These are phyloP conservation scores for Muntiacus muntjak DNA, from an alignment of 2,113 vertebrate genomes.

Conservation along the genomic window DNA sequence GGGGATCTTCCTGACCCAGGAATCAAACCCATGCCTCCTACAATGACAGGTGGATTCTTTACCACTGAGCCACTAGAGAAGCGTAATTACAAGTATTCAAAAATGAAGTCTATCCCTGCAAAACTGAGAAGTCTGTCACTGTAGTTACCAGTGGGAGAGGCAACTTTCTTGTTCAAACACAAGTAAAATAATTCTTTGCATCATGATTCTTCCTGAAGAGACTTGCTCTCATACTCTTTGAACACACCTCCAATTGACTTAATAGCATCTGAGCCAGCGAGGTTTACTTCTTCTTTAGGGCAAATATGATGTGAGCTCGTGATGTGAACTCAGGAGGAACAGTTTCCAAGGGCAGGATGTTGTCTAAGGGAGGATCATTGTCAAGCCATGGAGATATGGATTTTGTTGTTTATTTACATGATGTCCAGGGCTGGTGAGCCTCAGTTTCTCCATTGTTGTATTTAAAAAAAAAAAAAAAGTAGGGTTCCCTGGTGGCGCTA, in stretches of 20 bases:
- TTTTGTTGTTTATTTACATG: not conserved
- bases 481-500: not conserved
- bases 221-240: not conserved
- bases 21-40: not conserved
- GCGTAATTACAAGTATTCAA: not conserved
- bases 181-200: not conserved
- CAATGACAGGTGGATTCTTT: not conserved
- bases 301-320: not conserved
- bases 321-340: not conserved
- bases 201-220: not conserved
- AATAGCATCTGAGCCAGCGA: not conserved
- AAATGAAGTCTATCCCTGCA: not conserved
- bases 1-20: not conserved
- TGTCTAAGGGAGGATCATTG: not conserved
- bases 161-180: not conserved
- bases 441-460: not conserved
- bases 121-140: not conserved
- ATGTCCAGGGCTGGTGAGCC: fast-evolving
- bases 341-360: not conserved
- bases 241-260: not conserved
- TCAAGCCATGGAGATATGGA: not conserved
- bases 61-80: not conserved
- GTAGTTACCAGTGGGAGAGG: not conserved
- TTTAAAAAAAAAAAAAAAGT: not conserved
- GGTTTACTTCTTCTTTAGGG: not conserved